Evolutionary conservation across 2,113 vertebrate genomes (phyloP).

Genomic region (Pelodiscus sinensis): DNA sequence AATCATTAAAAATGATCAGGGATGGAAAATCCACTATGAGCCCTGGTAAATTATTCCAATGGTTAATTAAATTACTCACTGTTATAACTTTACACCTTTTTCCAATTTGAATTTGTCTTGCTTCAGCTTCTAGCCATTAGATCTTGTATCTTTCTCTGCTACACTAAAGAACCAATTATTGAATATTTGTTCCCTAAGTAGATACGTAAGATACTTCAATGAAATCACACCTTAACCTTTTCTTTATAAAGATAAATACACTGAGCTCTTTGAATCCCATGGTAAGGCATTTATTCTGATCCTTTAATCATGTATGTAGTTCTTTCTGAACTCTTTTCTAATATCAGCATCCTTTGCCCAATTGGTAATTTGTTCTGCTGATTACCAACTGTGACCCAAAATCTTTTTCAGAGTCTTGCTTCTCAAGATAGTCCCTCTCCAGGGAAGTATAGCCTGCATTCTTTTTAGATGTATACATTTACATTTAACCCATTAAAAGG

Average conservation of each 20-base stretch:
- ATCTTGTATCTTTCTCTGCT: neutral
- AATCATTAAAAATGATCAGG: neutral
- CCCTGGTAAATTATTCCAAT: neutral
- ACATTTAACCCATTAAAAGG: neutral
- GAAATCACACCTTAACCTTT: neutral
- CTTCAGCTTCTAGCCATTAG: neutral
- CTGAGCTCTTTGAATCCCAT: neutral
- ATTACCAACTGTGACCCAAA: neutral
- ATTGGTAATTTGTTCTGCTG: neutral
- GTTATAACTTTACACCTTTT: neutral
- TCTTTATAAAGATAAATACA: neutral
- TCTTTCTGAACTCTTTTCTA: neutral
- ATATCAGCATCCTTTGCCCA: neutral
- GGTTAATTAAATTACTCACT: neutral
- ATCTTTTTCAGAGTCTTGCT: neutral
- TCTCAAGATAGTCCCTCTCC: neutral
- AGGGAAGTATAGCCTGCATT: neutral
- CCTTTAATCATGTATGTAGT: neutral
- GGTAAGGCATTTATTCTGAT: neutral
- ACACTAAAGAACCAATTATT: neutral
- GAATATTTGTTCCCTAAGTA: neutral
- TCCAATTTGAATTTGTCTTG: neutral
- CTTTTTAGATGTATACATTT: neutral
- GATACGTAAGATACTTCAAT: neutral
- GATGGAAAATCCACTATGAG: neutral